Percentiles rank a stretch among this genome's conserved stretches.
Evolutionary conservation across 2,797 vertebrate genomes (phyloP).

Genomic region (Alcedo quadribrachys): DNA sequence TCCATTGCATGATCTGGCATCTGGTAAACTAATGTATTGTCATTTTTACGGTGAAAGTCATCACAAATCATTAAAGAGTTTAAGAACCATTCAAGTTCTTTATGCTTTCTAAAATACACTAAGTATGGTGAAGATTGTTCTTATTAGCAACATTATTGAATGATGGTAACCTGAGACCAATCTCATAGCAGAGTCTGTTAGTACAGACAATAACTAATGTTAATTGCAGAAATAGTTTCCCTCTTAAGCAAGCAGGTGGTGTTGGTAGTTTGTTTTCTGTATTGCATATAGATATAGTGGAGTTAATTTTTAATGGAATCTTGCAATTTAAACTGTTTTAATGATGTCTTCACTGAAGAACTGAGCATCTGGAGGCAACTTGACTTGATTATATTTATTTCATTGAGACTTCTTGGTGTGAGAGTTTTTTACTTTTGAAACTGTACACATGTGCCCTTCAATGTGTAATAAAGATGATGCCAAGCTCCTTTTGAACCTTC

Average conservation of each 20-base stretch:
- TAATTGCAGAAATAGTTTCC: constrained; percentile 32
- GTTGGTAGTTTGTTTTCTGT: background rate
- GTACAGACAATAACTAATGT: constrained; percentile 46
- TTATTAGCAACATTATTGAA: constrained; percentile 56
- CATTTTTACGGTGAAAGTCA: constrained; percentile 70
- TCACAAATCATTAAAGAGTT: constrained; percentile 70
- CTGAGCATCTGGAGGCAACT: background rate
- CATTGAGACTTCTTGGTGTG: background rate
- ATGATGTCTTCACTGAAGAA: background rate
- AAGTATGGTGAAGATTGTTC: constrained; percentile 66
- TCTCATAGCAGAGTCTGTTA: constrained; percentile 27
- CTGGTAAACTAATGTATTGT: constrained; percentile 70
- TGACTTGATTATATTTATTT: constrained; percentile 10
- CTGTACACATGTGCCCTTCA: background rate
- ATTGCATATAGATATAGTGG: background rate
- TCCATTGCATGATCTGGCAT: constrained; percentile 71
- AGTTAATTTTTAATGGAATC: background rate
- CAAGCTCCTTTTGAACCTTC: background rate
- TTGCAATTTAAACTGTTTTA: background rate
- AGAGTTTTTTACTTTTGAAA: background rate
- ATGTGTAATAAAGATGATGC: background rate
- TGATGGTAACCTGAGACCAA: constrained; percentile 52
- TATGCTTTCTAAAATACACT: constrained; percentile 54
- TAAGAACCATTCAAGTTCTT: constrained; percentile 30
- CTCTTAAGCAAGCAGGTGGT: constrained; percentile 39